Evolutionary conservation across 37 sponge, comb jelly and placozoan species (phyloP).

Genomic region (Agelas oroides): DNA sequence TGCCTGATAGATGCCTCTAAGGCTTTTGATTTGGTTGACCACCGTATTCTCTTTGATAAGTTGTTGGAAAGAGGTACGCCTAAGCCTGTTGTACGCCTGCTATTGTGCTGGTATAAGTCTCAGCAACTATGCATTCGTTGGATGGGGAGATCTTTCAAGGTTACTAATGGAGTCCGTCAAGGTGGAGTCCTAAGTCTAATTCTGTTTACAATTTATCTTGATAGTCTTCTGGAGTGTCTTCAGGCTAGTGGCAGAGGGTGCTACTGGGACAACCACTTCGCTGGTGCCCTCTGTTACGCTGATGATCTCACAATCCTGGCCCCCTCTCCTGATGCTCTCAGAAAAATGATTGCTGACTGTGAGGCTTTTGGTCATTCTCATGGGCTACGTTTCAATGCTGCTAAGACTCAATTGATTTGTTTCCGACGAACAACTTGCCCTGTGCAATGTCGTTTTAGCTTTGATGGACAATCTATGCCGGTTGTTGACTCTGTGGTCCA

Average conservation of each 20-base stretch:
- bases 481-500: background rate
- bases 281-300: background rate
- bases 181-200: slow-evolving; percentile 10
- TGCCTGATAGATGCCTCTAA: background rate
- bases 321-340: background rate
- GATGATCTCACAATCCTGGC: slow-evolving; percentile 2
- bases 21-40: background rate
- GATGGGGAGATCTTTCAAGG: background rate
- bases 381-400: background rate
- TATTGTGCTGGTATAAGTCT: background rate
- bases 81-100: background rate
- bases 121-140: slow-evolving; percentile 1
- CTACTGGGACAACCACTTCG: background rate
- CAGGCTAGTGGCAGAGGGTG: background rate
- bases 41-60: background rate
- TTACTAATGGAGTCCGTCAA: slow-evolving; percentile 18
- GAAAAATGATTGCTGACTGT: background rate
- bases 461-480: background rate
- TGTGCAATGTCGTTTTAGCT: background rate
- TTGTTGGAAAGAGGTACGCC: background rate
- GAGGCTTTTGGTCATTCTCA: background rate
- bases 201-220: background rate
- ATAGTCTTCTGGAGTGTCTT: background rate
- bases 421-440: background rate
- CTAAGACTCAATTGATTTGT: background rate